Evolutionary conservation across 2,113 vertebrate genomes (phyloP).

Genomic region (Lepus americanus): DNA sequence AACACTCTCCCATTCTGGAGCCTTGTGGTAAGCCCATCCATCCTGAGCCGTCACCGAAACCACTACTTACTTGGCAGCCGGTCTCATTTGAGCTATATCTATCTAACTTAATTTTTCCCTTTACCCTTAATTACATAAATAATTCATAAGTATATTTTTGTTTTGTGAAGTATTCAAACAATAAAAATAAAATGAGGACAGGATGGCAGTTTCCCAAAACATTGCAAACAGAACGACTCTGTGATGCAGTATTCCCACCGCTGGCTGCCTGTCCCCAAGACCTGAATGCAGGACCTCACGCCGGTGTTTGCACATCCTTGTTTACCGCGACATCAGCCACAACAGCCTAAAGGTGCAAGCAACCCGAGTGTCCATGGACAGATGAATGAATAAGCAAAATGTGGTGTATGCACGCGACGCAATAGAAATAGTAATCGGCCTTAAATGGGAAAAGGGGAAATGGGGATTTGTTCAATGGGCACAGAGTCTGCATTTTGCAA

Average conservation of each 20-base stretch:
- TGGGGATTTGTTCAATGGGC: neutral
- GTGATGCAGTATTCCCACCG: neutral
- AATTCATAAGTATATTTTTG: neutral
- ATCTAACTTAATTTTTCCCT: neutral
- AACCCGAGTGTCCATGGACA: neutral
- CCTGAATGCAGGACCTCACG: neutral
- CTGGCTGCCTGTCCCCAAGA: neutral
- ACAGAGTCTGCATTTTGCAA: neutral
- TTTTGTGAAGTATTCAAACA: neutral
- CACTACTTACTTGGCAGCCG: neutral
- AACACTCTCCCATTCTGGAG: neutral
- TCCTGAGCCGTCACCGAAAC: neutral
- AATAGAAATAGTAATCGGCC: neutral
- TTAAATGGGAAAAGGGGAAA: neutral
- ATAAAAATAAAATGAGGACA: neutral
- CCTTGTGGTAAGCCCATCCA: neutral
- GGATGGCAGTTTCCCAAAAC: neutral
- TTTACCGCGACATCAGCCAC: neutral
- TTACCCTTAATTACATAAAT: constrained; percentile 41
- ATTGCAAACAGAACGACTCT: neutral
- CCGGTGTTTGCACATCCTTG: neutral
- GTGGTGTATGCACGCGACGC: neutral
- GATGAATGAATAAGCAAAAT: neutral
- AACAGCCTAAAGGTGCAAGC: neutral
- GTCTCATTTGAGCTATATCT: neutral